These are phyloP conservation scores for chimpanzee (Pan troglodytes) DNA, from an alignment of 2,113 vertebrate genomes.

Conservation along the genomic window NHGRI_mPanTro3-v2.1_pri NC_086015.1:195358501-195359000, in stretches of 20 bases:
- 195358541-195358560: neutral
- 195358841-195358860: too few species aligned
- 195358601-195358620: neutral
- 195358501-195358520: neutral
- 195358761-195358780: neutral
- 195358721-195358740: neutral
- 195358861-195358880: neutral
- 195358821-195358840: neutral
- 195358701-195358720: neutral
- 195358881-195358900: neutral
- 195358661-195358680: neutral
- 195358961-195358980: neutral
- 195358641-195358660: neutral
- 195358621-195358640: neutral
- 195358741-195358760: neutral
- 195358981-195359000: neutral
- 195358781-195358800: neutral
- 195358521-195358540: neutral
- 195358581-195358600: neutral
- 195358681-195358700: neutral
- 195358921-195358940: neutral
- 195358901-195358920: neutral
- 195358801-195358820: neutral
- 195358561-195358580: neutral
- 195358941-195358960: neutral